Percentiles rank a stretch among this genome's conserved stretches.
Conservation (phyloP, 37 sponge, comb jelly and placozoan genomes). For the Ephydatia muelleri region DNA sequence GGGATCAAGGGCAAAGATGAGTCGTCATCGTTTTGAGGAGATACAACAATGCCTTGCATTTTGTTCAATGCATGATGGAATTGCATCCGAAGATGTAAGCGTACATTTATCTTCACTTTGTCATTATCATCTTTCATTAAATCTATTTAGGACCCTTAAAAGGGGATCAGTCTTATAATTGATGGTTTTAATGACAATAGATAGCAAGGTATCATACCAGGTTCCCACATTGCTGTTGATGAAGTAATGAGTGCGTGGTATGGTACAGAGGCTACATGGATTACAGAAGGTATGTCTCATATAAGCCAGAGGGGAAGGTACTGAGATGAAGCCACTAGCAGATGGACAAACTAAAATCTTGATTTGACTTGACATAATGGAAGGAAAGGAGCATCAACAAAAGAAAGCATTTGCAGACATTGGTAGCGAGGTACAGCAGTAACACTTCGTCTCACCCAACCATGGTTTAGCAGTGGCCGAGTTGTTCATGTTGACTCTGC, state of each 20-base stretch:
- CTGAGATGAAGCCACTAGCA: not conserved
- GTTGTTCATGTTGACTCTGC: too few relatives aligned
- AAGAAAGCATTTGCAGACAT: too few relatives aligned
- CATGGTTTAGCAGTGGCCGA: too few relatives aligned
- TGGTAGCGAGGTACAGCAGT: too few relatives aligned
- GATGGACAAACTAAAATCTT: not conserved
- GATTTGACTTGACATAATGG: not conserved
- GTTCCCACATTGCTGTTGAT: not conserved
- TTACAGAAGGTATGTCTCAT: not conserved
- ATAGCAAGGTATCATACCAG: not conserved
- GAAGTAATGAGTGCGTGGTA: not conserved
- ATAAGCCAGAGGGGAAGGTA: not conserved
- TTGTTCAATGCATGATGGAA: conserved; percentile 1
- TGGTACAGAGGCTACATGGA: not conserved
- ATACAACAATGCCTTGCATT: not conserved
- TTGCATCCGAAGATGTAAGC: not conserved
- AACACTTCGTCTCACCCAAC: too few relatives aligned
- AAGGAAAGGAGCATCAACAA: not conserved
- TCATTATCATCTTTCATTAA: not conserved
- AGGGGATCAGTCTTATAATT: not conserved
- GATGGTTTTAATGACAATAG: not conserved
- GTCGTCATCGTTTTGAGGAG: not conserved
- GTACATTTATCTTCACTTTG: not conserved
- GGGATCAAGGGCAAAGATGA: not conserved
- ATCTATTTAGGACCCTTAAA: not conserved